These are phyloP conservation scores for Heliconius cydno DNA, from an alignment of 2,888 invertebrate genomes.

Conservation along the genomic window DNA sequence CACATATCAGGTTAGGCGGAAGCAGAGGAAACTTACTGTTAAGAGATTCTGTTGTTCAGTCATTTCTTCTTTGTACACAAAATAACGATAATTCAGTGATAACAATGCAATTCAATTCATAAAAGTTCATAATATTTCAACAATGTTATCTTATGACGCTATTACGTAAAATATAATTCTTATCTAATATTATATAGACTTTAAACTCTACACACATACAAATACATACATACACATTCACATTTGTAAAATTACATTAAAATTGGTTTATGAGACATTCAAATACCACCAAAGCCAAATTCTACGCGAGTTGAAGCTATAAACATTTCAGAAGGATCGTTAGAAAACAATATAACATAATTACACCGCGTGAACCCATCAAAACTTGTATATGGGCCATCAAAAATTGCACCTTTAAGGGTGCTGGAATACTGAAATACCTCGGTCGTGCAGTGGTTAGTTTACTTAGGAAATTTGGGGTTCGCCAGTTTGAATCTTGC, in stretches of 20 bases:
- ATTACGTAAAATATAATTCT: too few relatives aligned
- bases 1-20: too few relatives aligned
- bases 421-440: slow-evolving; percentile 48
- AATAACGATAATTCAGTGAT: too few relatives aligned
- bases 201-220: background rate
- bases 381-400: slow-evolving; percentile 65
- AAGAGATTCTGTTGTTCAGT: too few relatives aligned
- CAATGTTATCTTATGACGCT: too few relatives aligned
- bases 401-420: slow-evolving; percentile 68
- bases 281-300: slow-evolving; percentile 19
- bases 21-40: too few relatives aligned
- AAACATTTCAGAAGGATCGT: slow-evolving; percentile 40
- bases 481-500: background rate
- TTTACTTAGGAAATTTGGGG: background rate
- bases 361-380: slow-evolving; percentile 65
- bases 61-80: too few relatives aligned
- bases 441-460: background rate
- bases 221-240: too few relatives aligned
- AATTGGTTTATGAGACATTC: slow-evolving; percentile 14
- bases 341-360: slow-evolving; percentile 66
- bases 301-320: slow-evolving; percentile 14
- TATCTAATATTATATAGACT: background rate
- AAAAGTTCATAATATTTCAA: too few relatives aligned
- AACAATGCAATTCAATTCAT: too few relatives aligned
- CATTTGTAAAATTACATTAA: slow-evolving; percentile 17